These are phyloP conservation scores for Panagrolaimus sp. DNA, from an alignment of 1,140 invertebrate genomes.

Conservation along the genomic window DNA sequence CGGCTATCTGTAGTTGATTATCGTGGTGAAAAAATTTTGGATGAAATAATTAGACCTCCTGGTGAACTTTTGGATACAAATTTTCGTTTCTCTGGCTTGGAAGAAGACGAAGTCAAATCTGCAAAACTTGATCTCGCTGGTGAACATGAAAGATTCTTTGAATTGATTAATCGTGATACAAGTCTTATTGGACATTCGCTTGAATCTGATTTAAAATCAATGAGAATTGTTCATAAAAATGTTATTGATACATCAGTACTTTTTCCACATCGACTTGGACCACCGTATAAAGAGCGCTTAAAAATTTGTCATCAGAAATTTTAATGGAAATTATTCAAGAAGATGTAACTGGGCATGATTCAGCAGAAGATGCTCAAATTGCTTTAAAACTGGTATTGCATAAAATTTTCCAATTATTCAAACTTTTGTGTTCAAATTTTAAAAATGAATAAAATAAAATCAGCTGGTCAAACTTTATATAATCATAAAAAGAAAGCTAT, in stretches of 20 bases:
- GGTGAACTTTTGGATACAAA: slow-evolving; percentile 59
- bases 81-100: slow-evolving; percentile 40
- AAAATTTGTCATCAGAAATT: slow-evolving; percentile 77
- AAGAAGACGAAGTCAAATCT: slow-evolving; percentile 23
- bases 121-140: slow-evolving; percentile 27
- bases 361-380: slow-evolving; percentile 7
- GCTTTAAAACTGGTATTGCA: neutral
- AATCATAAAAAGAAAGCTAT: slow-evolving; percentile 37
- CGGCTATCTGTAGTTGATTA: slow-evolving; percentile 73
- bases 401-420: too few relatives aligned
- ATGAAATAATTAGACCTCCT: slow-evolving; percentile 60
- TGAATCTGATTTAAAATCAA: slow-evolving; percentile 86
- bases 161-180: slow-evolving; percentile 43
- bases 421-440: neutral
- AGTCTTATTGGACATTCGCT: slow-evolving; percentile 85
- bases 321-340: slow-evolving; percentile 90
- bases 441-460: slow-evolving; percentile 3
- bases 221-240: slow-evolving; percentile 80
- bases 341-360: slow-evolving; percentile 59
- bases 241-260: slow-evolving; percentile 91
- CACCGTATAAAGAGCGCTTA: slow-evolving; percentile 79
- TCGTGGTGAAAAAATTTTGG: slow-evolving; percentile 63
- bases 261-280: slow-evolving; percentile 86
- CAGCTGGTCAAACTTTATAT: slow-evolving; percentile 18
- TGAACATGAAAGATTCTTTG: slow-evolving; percentile 35